Conservation (phyloP, 2,797 vertebrate species). For the Syngnathus rostellatus region DNA sequence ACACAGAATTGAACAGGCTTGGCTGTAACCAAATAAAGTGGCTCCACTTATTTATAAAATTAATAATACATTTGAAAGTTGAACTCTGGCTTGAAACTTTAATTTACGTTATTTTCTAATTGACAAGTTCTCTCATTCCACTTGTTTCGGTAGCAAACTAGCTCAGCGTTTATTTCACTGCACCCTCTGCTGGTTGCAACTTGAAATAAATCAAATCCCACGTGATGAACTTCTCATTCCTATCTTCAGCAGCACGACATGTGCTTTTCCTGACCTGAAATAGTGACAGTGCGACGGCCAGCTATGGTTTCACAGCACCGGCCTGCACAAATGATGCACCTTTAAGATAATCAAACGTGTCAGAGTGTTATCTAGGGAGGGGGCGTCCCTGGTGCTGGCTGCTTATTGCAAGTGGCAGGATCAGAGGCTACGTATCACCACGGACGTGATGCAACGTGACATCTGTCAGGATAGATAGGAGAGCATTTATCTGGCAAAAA, state of each 20-base stretch:
- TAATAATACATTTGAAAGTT: no score
- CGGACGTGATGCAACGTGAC: conserved; percentile 73
- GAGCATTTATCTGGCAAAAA: conserved; percentile 72
- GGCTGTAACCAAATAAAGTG: conserved; percentile 2
- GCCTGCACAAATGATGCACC: conserved; percentile 55
- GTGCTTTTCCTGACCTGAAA: conserved; percentile 38
- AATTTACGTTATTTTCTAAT: no score
- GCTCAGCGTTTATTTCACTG: neutral
- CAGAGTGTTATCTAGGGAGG: conserved; percentile 56
- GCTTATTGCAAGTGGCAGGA: conserved; percentile 71
- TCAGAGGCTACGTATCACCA: conserved; percentile 74
- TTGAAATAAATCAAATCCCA: neutral
- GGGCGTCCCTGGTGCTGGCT: conserved; percentile 47
- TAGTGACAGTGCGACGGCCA: conserved; percentile 39
- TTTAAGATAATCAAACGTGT: conserved; percentile 67
- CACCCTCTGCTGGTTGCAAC: neutral
- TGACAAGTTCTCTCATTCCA: neutral
- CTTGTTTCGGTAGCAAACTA: neutral
- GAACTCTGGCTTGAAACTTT: no score
- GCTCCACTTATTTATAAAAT: neutral
- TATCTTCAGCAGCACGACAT: conserved; percentile 14
- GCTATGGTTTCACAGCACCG: conserved; percentile 39
- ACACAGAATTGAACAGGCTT: neutral
- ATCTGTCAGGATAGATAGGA: conserved; percentile 73
- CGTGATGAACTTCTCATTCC: neutral